A percentile compares a stretch with the other conserved stretches of the same genome.
Evolutionary conservation across 1,140 invertebrate genomes (phyloP).

Genomic region (Halictus rubicundus): DNA sequence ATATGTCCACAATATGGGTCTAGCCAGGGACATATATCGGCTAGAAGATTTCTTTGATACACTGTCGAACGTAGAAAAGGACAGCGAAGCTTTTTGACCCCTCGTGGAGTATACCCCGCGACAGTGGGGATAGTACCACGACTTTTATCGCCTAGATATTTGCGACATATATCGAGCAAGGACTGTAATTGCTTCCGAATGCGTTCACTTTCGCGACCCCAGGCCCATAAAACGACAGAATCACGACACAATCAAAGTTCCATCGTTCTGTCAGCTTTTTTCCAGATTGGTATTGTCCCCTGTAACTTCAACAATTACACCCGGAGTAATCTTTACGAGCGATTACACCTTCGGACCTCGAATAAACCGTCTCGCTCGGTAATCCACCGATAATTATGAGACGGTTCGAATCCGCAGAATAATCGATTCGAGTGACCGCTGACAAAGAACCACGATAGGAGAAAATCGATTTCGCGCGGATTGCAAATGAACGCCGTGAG

Average conservation of each 20-base stretch:
- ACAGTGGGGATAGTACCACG: no score
- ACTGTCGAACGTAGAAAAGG: no score
- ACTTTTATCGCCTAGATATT: no score
- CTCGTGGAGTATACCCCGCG: no score
- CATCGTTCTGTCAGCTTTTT: neutral
- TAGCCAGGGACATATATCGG: no score
- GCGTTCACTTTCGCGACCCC: neutral
- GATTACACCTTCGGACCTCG: neutral
- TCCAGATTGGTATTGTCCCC: neutral
- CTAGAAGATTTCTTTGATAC: no score
- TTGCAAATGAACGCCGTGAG: neutral
- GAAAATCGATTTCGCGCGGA: no score
- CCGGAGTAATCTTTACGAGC: neutral
- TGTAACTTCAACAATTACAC: neutral
- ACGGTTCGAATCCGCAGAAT: neutral
- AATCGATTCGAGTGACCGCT: neutral
- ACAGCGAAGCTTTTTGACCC: no score
- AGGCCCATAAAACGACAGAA: conserved; percentile 18
- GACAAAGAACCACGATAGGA: neutral
- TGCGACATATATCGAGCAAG: no score
- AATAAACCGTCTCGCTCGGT: neutral
- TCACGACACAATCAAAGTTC: conserved; percentile 36
- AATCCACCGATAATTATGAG: neutral
- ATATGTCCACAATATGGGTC: no score
- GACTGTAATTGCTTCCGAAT: neutral